phyloP scores from a whole-genome alignment of 2,888 invertebrate genomes.

The Metalampra italica region DNA sequence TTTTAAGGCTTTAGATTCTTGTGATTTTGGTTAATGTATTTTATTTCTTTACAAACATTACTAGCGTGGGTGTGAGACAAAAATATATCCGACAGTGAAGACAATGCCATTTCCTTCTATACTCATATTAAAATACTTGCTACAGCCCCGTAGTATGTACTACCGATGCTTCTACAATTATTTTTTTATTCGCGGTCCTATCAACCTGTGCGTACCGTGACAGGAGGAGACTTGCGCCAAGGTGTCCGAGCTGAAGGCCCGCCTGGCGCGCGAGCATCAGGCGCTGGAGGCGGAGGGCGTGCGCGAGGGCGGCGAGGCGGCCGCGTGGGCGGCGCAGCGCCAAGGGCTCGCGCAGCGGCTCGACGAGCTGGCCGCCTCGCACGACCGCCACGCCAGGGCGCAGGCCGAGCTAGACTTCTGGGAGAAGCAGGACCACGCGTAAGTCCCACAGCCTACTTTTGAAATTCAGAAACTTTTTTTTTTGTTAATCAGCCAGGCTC shows the following conservation, averaged over 20 bases:
- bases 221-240: constrained; percentile 49
- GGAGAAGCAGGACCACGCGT: constrained; percentile 44
- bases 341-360: constrained; percentile 14
- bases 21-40: too few species aligned
- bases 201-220: neutral
- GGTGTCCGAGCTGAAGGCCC: constrained; percentile 35
- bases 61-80: too few species aligned
- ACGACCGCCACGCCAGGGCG: constrained; percentile 23
- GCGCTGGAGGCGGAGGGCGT: constrained; percentile 27
- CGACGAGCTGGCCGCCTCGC: constrained; percentile 23
- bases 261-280: constrained; percentile 34
- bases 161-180: too few species aligned
- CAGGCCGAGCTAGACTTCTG: constrained; percentile 39
- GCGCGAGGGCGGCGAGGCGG: constrained; percentile 20
- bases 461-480: too few species aligned
- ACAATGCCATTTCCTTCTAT: too few species aligned
- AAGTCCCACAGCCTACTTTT: constrained; percentile 20
- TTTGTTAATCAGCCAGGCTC: too few species aligned
- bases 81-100: too few species aligned
- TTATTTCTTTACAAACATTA: too few species aligned
- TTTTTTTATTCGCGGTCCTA: too few species aligned
- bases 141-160: too few species aligned
- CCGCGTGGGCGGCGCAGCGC: constrained; percentile 24
- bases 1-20: too few species aligned
- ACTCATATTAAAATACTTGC: too few species aligned